These are phyloP conservation scores for Azemiops feae DNA, from an alignment of 2,113 vertebrate species.

Conservation along the genomic window DNA sequence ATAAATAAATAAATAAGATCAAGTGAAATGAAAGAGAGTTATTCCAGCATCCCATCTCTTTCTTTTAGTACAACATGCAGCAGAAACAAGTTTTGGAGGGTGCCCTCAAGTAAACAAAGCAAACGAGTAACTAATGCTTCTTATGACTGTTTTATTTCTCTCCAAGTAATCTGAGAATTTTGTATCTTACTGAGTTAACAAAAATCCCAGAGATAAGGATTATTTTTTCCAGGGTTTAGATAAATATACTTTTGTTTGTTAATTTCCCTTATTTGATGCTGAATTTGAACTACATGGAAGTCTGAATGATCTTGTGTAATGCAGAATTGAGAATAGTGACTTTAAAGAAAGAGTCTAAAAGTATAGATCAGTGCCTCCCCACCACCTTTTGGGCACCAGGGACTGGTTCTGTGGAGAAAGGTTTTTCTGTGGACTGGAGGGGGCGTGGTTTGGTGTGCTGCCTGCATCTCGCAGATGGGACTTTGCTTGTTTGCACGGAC, in stretches of 20 bases:
- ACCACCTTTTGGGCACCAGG: too few relatives aligned
- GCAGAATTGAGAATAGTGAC: constrained; percentile 33
- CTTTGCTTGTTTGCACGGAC: too few relatives aligned
- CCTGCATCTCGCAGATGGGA: too few relatives aligned
- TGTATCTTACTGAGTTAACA: constrained; percentile 25
- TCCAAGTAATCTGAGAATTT: not conserved
- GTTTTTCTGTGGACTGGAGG: too few relatives aligned
- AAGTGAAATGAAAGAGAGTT: not conserved
- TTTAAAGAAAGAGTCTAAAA: constrained; percentile 48
- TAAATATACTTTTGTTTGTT: constrained; percentile 10
- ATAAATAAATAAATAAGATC: not conserved
- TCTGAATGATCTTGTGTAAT: constrained; percentile 36
- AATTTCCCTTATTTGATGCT: not conserved
- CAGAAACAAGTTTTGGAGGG: not conserved
- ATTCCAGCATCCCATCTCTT: not conserved
- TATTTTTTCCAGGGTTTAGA: constrained; percentile 8
- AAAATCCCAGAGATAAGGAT: constrained; percentile 5
- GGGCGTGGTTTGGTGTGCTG: too few relatives aligned
- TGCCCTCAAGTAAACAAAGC: not conserved
- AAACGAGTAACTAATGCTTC: not conserved
- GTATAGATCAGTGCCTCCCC: not conserved
- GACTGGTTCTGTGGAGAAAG: too few relatives aligned
- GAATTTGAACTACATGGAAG: constrained; percentile 33
- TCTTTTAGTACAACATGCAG: not conserved
- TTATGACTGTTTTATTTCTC: constrained; percentile 1